A percentile compares a stretch with the other conserved stretches of the same genome.
Conservation (phyloP, 1,140 invertebrate genomes). For the Zaprionus capensis region DNA sequence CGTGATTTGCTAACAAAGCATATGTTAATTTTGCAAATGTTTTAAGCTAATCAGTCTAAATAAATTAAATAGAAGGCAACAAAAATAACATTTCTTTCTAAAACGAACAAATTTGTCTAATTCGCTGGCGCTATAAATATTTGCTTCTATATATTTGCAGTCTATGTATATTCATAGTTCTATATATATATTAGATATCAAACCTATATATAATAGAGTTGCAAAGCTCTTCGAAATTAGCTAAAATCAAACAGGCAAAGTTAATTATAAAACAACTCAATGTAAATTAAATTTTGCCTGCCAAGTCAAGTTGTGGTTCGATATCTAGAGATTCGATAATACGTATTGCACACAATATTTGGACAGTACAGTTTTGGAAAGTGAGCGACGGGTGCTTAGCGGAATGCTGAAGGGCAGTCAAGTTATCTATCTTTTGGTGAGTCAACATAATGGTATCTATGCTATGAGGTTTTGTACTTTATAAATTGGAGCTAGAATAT, state of each 20-base stretch:
- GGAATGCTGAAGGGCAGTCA: conserved; percentile 41
- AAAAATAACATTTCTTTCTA: conserved; percentile 48
- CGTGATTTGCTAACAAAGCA: conserved; percentile 47
- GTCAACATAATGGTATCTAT: conserved; percentile 40
- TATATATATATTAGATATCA: conserved; percentile 30
- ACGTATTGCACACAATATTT: conserved; percentile 35
- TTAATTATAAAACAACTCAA: neutral
- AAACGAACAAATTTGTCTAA: conserved; percentile 60
- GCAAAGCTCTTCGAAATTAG: conserved; percentile 29
- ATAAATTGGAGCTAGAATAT: conserved; percentile 45
- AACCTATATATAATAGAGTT: neutral
- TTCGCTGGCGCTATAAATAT: conserved; percentile 58
- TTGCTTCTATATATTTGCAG: conserved; percentile 60
- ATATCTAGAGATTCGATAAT: conserved; percentile 5
- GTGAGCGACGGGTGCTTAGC: conserved; percentile 11
- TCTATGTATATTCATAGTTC: conserved; percentile 16
- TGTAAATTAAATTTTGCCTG: neutral
- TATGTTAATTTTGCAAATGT: conserved; percentile 51
- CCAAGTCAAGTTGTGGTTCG: neutral
- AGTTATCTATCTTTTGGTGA: conserved; percentile 6
- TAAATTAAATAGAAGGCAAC: conserved; percentile 63
- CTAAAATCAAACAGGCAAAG: conserved; percentile 6
- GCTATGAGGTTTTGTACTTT: conserved; percentile 66
- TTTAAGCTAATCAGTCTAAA: conserved; percentile 80
- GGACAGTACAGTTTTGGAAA: conserved; percentile 3